Conservation (phyloP, 1,140 invertebrate species). For the Tigriopus japonicus region DNA sequence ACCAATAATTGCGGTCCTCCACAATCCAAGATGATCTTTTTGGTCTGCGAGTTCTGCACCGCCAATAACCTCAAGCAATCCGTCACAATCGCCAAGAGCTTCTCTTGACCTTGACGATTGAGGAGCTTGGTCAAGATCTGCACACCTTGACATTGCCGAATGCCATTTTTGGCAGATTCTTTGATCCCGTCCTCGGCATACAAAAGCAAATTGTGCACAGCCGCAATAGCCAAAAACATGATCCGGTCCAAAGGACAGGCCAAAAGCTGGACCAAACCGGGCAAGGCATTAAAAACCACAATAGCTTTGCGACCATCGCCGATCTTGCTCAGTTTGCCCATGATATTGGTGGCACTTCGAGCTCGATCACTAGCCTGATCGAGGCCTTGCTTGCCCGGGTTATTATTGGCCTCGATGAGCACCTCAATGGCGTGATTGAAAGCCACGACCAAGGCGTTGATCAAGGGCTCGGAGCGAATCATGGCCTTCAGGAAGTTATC, state of each 20-base stretch:
- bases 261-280: constrained; percentile 82
- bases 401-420: background rate
- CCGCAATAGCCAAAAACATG: constrained; percentile 93
- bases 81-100: constrained; percentile 94
- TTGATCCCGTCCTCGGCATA: constrained; percentile 57
- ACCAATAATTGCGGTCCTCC: constrained; percentile 91
- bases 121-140: constrained; percentile 95
- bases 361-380: background rate
- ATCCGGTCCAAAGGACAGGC: constrained; percentile 87
- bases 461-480: background rate
- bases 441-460: background rate
- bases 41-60: constrained; percentile 73
- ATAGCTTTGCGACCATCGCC: constrained; percentile 59
- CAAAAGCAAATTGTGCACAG: constrained; percentile 84
- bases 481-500: constrained; percentile 1
- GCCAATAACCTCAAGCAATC: constrained; percentile 95
- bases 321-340: background rate
- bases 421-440: background rate
- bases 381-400: background rate
- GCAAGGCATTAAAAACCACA: constrained; percentile 94
- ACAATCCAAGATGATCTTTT: constrained; percentile 86
- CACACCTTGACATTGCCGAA: constrained; percentile 79
- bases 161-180: constrained; percentile 75
- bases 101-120: constrained; percentile 75
- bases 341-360: constrained; percentile 5